phyloP scores from a whole-genome alignment of 2,113 vertebrate species.

The Tringa solitaria region DNA sequence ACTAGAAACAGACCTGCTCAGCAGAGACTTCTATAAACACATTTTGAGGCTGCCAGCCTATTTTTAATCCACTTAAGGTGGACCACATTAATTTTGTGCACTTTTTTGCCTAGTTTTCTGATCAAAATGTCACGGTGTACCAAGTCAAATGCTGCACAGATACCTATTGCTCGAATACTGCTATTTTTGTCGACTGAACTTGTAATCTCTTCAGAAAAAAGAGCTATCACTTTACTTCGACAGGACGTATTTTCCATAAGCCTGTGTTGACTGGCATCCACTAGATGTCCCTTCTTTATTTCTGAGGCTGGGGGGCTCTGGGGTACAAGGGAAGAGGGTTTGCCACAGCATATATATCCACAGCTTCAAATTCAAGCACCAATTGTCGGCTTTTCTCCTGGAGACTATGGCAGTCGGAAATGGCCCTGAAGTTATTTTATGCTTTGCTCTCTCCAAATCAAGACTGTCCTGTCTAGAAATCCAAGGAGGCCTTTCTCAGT shows the following conservation, averaged over 20 bases:
- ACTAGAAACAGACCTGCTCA: background rate
- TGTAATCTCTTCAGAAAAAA: conserved; percentile 32
- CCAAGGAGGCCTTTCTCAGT: conserved; percentile 68
- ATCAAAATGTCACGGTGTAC: background rate
- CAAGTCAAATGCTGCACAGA: background rate
- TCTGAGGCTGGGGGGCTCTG: background rate
- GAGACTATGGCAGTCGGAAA: background rate
- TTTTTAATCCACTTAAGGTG: conserved; percentile 21
- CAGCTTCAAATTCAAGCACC: conserved; percentile 33
- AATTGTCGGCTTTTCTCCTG: background rate
- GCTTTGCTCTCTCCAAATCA: conserved; percentile 59
- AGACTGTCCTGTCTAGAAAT: conserved; percentile 60
- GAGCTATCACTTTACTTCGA: background rate
- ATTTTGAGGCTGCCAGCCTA: background rate
- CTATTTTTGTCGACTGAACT: background rate
- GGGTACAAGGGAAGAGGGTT: background rate
- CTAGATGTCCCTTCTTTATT: background rate
- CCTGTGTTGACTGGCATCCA: background rate
- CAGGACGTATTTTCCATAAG: conserved; percentile 15
- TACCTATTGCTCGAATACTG: background rate
- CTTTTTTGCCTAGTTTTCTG: background rate
- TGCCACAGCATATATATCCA: background rate
- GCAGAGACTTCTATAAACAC: background rate
- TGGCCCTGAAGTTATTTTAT: conserved; percentile 52
- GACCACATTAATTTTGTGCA: background rate